Evolutionary conservation across 2,888 invertebrate genomes (phyloP).

Genomic region (Lasioglossum oenotherae): DNA sequence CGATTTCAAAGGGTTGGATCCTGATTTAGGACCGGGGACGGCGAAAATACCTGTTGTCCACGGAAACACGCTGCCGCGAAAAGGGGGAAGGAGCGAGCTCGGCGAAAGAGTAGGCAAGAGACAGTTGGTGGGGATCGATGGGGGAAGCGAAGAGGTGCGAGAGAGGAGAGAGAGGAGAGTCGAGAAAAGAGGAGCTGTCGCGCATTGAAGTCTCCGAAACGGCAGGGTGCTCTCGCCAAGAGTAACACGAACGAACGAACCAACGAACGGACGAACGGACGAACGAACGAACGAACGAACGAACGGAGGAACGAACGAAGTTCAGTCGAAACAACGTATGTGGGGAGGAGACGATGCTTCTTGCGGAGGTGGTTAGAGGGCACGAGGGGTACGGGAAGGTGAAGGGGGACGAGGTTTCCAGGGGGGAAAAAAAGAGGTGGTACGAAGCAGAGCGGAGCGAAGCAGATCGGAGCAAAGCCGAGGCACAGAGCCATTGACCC

Average conservation of each 20-base stretch:
- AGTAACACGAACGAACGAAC: slow-evolving; percentile 74
- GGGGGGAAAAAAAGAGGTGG: slow-evolving; percentile 41
- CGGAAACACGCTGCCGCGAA: slow-evolving; percentile 63
- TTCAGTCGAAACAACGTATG: slow-evolving; percentile 51
- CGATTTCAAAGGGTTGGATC: neutral
- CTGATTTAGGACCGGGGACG: neutral
- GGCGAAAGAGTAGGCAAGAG: slow-evolving; percentile 51
- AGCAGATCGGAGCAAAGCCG: slow-evolving; percentile 67
- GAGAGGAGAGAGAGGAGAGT: slow-evolving; percentile 41
- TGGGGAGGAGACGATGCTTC: slow-evolving; percentile 50
- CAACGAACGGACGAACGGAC: slow-evolving; percentile 26
- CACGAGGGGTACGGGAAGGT: slow-evolving; percentile 14
- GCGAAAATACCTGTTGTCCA: slow-evolving; percentile 64
- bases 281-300: slow-evolving; percentile 20
- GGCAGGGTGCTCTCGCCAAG: slow-evolving; percentile 69
- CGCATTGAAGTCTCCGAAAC: slow-evolving; percentile 83
- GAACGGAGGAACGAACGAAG: slow-evolving; percentile 26
- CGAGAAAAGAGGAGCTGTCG: slow-evolving; percentile 75
- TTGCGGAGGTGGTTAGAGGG: slow-evolving; percentile 26
- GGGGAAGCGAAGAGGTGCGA: slow-evolving; percentile 18
- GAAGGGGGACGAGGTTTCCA: slow-evolving; percentile 8
- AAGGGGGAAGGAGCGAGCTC: slow-evolving; percentile 66
- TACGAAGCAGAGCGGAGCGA: slow-evolving; percentile 66
- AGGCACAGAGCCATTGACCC: slow-evolving; percentile 77
- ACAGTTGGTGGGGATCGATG: slow-evolving; percentile 40